Evolutionary conservation across 2,797 vertebrate genomes (phyloP).

Genomic region (Gephyroberyx darwinii): DNA sequence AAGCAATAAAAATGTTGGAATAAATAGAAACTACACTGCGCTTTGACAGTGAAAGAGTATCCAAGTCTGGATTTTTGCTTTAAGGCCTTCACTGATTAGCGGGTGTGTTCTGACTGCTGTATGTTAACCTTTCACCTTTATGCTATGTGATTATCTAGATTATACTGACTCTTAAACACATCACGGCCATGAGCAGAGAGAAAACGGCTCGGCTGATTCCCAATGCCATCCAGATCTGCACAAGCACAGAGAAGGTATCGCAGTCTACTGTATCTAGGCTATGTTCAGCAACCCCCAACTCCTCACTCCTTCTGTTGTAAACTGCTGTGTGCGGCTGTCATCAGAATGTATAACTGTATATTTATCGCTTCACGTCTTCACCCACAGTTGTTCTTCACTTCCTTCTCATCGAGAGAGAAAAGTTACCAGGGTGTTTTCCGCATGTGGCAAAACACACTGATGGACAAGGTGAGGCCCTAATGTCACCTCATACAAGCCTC

Average conservation of each 20-base stretch:
- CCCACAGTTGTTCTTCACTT: constrained; percentile 91
- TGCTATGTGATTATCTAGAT: constrained; percentile 80
- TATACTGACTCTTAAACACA: constrained; percentile 85
- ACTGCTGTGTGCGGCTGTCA: not conserved
- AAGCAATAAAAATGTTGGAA: too few relatives aligned
- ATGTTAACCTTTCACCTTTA: not conserved
- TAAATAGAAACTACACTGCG: too few relatives aligned
- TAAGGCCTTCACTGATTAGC: not conserved
- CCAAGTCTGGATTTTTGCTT: not conserved
- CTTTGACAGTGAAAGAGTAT: not conserved
- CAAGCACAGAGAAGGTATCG: constrained; percentile 87
- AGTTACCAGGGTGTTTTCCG: constrained; percentile 90
- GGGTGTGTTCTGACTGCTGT: not conserved
- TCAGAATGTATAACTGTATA: not conserved
- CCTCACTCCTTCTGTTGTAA: not conserved
- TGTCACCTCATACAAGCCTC: not conserved
- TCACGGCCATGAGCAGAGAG: constrained; percentile 89
- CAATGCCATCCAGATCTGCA: constrained; percentile 93
- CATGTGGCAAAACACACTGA: constrained; percentile 92
- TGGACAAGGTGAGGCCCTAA: constrained; percentile 85
- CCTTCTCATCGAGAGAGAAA: constrained; percentile 92
- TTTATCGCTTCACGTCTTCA: not conserved
- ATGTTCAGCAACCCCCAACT: not conserved
- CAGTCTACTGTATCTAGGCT: not conserved
- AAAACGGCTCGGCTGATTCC: constrained; percentile 94